Evolutionary conservation across 2,888 invertebrate species (phyloP), one percentile per base, ranked within the genome.

Genomic region (Seira musarum): DNA sequence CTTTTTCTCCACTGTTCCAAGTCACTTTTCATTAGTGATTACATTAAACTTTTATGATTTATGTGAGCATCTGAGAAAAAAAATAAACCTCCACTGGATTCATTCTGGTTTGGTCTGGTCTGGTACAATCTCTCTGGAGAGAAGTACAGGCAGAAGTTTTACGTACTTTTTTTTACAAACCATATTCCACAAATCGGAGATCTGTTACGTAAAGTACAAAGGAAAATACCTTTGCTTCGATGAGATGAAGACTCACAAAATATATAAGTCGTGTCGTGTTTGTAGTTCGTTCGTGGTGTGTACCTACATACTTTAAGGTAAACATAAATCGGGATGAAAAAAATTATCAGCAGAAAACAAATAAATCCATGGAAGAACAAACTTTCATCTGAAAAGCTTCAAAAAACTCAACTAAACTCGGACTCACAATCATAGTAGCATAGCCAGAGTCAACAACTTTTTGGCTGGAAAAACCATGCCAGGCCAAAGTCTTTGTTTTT

Each of bases 31-130:
- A 80, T 80, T 80, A 80, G 65, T 25, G 65, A n/a, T 40, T 64
- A 70, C 70, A 80, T 80, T 80, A 75, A 80, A 75, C 80, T 80
- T 80, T 80, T 75, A 80, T 80, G 80, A 80, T 80, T 80, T 80
- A 80, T 80, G 80, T 71, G 66, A 75, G 75, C 70, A 80, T 8
- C 57, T 57, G 6, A 8, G 57, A 63, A 63, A 22, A 6, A 63
- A 63, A 5, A 6, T 22, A 22, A 22, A 24, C 57, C n/a, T 57
- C n/a, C 57, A 10, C 57, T 57, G 46, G 46, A n/a, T n/a, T n/a
- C n/a, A n/a, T n/a, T n/a, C n/a, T n/a, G n/a, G n/a, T n/a, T n/a
- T n/a, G n/a, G n/a, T n/a, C n/a, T n/a, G n/a, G n/a, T n/a, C n/a
- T n/a, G n/a, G n/a, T n/a, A n/a, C n/a, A n/a, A n/a, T n/a, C n/a